Evolutionary conservation across 2,113 vertebrate species (phyloP).

Genomic region (Hucho hucho): DNA sequence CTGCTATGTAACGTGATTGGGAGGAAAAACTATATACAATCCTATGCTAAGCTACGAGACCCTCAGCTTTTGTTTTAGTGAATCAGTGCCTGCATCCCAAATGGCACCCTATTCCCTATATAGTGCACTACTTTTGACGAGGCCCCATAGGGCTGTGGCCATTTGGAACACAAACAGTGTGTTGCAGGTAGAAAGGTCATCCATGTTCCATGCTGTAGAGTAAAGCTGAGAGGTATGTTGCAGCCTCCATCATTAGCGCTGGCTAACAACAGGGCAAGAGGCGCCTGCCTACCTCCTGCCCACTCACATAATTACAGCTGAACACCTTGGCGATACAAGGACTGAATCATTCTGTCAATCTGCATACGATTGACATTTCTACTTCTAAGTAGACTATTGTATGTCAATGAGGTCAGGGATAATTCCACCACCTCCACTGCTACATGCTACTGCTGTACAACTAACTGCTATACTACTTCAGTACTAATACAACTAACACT

Average conservation of each 20-base stretch:
- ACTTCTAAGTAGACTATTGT: not conserved
- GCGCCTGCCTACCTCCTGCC: slow-evolving; percentile 28
- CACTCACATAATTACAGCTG: slow-evolving; percentile 49
- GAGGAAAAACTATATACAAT: not conserved
- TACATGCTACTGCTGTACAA: not conserved
- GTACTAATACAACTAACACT: not conserved
- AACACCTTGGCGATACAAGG: slow-evolving; percentile 19
- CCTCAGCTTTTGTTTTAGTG: not conserved
- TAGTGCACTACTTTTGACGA: too few relatives aligned
- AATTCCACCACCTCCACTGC: not conserved
- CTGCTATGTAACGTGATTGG: not conserved
- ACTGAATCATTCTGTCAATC: slow-evolving; percentile 48
- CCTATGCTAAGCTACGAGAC: not conserved
- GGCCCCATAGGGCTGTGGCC: too few relatives aligned
- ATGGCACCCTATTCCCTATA: too few relatives aligned
- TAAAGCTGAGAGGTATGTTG: slow-evolving; percentile 5
- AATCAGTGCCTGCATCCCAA: not conserved
- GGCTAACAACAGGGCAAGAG: slow-evolving; percentile 1
- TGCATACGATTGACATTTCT: slow-evolving; percentile 55
- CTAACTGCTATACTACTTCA: not conserved
- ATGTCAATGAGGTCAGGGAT: not conserved
- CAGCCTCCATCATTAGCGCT: not conserved
- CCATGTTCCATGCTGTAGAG: slow-evolving; percentile 7
- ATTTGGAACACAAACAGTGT: too few relatives aligned
- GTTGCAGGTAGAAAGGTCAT: slow-evolving; percentile 50